Percentiles rank a stretch among this genome's conserved stretches.
Conservation (phyloP, 1,140 invertebrate species). For the Apis laboriosa region DNA sequence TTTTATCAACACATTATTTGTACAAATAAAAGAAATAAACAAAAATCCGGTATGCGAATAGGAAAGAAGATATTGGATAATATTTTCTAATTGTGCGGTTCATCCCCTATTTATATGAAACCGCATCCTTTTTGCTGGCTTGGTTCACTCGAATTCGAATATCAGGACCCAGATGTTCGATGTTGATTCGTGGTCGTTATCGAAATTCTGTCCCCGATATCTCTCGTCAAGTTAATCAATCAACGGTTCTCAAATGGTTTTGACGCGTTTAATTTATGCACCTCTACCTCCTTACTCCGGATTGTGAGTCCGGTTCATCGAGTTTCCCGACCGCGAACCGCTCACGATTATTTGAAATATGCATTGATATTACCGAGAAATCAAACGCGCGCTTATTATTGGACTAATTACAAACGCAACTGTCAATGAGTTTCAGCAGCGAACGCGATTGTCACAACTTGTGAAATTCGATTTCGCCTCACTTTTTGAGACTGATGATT, state of each 20-base stretch:
- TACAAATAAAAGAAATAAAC: not conserved
- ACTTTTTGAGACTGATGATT: constrained; percentile 2
- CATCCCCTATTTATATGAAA: not conserved
- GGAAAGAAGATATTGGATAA: not conserved
- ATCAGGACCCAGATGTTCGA: constrained; percentile 14
- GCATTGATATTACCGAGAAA: not conserved
- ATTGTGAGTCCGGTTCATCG: not conserved
- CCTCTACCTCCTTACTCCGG: too few relatives aligned
- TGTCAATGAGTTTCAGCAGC: not conserved
- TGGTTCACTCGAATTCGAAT: not conserved
- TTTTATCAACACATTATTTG: not conserved
- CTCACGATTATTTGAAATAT: constrained; percentile 11
- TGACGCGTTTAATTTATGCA: constrained; percentile 36
- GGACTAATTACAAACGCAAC: not conserved
- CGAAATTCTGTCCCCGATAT: constrained; percentile 40
- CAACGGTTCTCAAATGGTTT: constrained; percentile 36
- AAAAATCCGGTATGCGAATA: not conserved
- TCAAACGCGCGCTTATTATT: not conserved
- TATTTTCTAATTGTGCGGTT: not conserved
- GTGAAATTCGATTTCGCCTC: not conserved
- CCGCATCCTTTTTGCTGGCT: not conserved
- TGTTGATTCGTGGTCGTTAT: constrained; percentile 17
- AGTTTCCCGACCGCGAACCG: not conserved
- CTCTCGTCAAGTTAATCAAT: constrained; percentile 44
- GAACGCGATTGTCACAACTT: not conserved